Conservation (phyloP, 1,140 invertebrate species). For the Muscidifurax raptorellus region DNA sequence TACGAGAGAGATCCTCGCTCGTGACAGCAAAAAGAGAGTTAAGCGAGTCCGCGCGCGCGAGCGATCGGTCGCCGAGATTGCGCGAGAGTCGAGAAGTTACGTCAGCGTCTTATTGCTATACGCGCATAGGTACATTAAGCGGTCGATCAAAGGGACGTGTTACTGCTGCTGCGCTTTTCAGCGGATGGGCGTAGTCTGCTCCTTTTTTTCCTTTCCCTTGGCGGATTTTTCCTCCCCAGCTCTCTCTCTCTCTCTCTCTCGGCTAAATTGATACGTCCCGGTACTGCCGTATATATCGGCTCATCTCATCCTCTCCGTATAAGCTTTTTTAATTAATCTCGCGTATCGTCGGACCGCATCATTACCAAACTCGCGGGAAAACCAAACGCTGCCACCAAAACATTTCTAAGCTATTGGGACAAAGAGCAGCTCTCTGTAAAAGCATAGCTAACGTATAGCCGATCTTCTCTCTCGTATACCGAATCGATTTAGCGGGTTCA, state of each 20-base stretch:
- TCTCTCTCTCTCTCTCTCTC: too few species aligned
- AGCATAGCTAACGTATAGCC: constrained; percentile 63
- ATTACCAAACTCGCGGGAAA: too few species aligned
- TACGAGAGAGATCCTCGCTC: constrained; percentile 30
- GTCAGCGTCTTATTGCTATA: constrained; percentile 70
- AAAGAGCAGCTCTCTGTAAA: background rate
- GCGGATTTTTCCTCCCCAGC: background rate
- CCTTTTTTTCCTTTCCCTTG: background rate
- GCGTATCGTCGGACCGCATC: too few species aligned
- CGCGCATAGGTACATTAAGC: constrained; percentile 63
- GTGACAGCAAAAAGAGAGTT: constrained; percentile 12
- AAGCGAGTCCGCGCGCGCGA: background rate
- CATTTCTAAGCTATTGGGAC: too few species aligned
- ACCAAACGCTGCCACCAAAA: too few species aligned
- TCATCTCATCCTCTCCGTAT: background rate
- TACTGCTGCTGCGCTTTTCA: constrained; percentile 23
- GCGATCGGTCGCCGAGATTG: constrained; percentile 68
- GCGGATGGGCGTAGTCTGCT: background rate
- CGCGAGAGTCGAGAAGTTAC: constrained; percentile 61
- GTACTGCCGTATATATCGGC: background rate
- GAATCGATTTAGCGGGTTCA: constrained; percentile 3
- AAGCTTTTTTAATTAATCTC: background rate
- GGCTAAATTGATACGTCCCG: background rate
- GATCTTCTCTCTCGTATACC: background rate
- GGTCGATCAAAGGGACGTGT: constrained; percentile 67